A percentile compares a stretch with the other conserved stretches of the same genome.
These are phyloP conservation scores for Bubo bubo DNA, from an alignment of 2,113 vertebrate genomes.

Conservation along the genomic window DNA sequence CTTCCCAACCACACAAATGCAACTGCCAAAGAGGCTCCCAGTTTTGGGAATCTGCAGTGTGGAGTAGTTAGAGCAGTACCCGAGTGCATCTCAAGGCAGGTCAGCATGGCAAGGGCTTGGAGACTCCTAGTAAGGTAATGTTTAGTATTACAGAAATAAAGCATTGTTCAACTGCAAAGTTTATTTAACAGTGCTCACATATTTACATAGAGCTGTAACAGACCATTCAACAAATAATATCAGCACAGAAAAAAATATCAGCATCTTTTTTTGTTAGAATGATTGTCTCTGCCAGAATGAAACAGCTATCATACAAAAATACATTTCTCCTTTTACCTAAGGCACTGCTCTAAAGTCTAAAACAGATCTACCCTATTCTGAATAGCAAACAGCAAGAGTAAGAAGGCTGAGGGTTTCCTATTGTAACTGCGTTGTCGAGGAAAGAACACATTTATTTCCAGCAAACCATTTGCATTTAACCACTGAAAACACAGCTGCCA, in stretches of 20 bases:
- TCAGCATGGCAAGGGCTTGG: background rate
- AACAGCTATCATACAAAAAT: conserved; percentile 80
- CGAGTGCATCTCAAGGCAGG: background rate
- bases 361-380: conserved; percentile 53
- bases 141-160: conserved; percentile 36
- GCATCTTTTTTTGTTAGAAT: conserved; percentile 64
- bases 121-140: background rate
- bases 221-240: conserved; percentile 69
- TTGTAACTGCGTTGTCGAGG: background rate
- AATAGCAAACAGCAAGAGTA: background rate
- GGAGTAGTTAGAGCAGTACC: background rate
- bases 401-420: background rate
- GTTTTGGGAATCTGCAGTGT: background rate
- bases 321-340: conserved; percentile 79
- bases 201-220: conserved; percentile 83
- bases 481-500: background rate
- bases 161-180: conserved; percentile 80
- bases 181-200: conserved; percentile 84
- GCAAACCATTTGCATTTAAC: background rate
- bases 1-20: background rate
- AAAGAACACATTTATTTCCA: background rate
- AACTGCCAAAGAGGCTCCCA: background rate
- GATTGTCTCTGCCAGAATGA: conserved; percentile 87
- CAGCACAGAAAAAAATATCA: conserved; percentile 51
- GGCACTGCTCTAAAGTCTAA: conserved; percentile 83